Conservation (phyloP, 2,113 vertebrate genomes). For the Sturnira hondurensis region DNA sequence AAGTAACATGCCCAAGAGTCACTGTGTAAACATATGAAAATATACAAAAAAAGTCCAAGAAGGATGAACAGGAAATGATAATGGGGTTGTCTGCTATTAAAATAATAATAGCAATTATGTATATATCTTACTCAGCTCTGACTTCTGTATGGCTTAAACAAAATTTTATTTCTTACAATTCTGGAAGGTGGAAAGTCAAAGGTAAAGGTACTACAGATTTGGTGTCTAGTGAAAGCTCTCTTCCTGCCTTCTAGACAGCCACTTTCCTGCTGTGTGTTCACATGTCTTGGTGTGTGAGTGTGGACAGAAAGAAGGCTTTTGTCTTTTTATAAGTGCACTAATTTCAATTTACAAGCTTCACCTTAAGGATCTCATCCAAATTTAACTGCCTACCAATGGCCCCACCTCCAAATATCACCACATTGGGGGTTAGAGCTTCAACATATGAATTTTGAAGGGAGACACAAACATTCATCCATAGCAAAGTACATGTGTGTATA, state of each 20-base stretch:
- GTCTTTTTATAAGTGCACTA: neutral
- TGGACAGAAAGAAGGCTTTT: neutral
- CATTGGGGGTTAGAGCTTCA: too few relatives aligned
- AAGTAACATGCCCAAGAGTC: neutral
- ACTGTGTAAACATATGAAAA: neutral
- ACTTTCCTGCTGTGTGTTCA: neutral
- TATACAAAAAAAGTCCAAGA: neutral
- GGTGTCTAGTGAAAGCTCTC: neutral
- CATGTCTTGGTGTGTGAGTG: neutral
- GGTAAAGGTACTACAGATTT: neutral
- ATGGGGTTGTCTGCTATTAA: neutral
- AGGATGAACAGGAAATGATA: neutral
- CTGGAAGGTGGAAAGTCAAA: neutral
- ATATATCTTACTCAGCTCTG: neutral
- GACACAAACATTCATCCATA: neutral
- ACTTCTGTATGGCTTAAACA: neutral
- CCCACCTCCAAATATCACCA: too few relatives aligned
- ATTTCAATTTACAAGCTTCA: neutral
- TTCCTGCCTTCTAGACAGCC: neutral
- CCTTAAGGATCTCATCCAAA: too few relatives aligned
- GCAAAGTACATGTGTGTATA: neutral
- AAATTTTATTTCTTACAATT: neutral
- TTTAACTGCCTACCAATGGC: too few relatives aligned
- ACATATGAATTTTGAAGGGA: neutral
- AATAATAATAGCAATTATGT: neutral